These are phyloP conservation scores for Leuctra nigra DNA, from an alignment of 2,888 invertebrate genomes.

Conservation along the genomic window DNA sequence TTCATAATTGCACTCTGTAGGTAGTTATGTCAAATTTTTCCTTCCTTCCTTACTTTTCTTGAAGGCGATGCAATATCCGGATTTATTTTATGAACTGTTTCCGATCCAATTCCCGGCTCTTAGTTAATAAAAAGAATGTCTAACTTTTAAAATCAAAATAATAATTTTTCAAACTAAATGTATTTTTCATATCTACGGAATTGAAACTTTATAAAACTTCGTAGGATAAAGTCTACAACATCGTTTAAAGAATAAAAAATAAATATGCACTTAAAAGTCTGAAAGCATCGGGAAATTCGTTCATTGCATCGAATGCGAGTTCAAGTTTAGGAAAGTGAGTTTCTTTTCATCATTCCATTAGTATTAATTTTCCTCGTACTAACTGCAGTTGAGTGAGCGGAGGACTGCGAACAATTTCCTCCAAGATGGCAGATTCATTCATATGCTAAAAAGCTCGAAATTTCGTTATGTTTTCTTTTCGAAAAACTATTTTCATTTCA, in stretches of 20 bases:
- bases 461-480: not conserved
- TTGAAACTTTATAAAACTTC: not conserved
- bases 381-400: not conserved
- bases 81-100: too few species aligned
- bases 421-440: conserved; percentile 1
- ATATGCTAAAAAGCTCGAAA: conserved; percentile 5
- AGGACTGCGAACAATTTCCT: not conserved
- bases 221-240: not conserved
- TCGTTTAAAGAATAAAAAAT: not conserved
- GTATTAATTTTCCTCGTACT: not conserved
- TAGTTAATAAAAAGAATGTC: too few species aligned
- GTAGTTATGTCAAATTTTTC: too few species aligned
- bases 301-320: not conserved
- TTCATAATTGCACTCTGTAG: too few species aligned
- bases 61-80: too few species aligned
- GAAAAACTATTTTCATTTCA: too few species aligned
- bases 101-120: too few species aligned
- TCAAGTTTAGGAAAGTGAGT: conserved; percentile 6
- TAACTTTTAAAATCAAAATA: too few species aligned
- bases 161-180: too few species aligned
- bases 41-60: too few species aligned
- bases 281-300: conserved; percentile 3
- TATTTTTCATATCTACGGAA: too few species aligned
- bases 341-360: conserved; percentile 8
- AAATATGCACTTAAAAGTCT: conserved; percentile 12